phyloP scores from a whole-genome alignment of 2,113 vertebrate species.

The Ptychochromis oligacanthus region DNA sequence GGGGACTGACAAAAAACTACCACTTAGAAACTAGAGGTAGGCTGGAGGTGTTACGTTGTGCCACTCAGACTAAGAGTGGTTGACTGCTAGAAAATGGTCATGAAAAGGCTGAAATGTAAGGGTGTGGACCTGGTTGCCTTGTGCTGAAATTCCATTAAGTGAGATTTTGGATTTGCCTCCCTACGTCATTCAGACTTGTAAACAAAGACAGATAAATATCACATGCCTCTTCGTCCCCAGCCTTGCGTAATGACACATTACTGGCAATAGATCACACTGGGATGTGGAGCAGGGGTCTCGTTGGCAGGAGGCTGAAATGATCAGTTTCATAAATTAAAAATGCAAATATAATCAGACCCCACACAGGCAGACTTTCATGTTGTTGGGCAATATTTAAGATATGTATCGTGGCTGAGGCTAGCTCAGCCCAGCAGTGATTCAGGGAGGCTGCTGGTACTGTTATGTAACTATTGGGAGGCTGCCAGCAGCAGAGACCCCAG shows the following conservation, averaged over 20 bases:
- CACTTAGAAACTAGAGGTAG: neutral
- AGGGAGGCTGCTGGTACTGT: constrained; percentile 65
- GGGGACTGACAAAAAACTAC: neutral
- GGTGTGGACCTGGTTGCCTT: neutral
- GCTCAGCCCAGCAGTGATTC: constrained; percentile 56
- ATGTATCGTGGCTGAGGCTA: neutral
- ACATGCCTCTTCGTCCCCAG: neutral
- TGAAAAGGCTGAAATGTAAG: neutral
- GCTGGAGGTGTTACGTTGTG: too few species aligned
- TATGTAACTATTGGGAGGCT: constrained; percentile 74
- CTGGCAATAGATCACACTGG: neutral
- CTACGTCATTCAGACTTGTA: constrained; percentile 15
- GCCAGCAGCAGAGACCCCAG: constrained; percentile 70
- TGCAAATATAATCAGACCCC: neutral
- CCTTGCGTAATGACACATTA: constrained; percentile 17
- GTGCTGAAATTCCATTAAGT: neutral
- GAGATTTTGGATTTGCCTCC: neutral
- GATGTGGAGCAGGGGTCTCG: neutral
- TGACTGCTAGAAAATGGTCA: neutral
- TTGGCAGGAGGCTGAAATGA: neutral
- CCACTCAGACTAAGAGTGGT: neutral
- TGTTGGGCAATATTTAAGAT: constrained; percentile 14
- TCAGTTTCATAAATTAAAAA: constrained; percentile 4
- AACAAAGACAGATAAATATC: constrained; percentile 44
- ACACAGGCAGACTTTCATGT: neutral